Percentiles rank a stretch among this genome's conserved stretches.
Evolutionary conservation across 35 echinoderm and acorn worm species (phyloP).

Genomic region (Amphiura filiformis): DNA sequence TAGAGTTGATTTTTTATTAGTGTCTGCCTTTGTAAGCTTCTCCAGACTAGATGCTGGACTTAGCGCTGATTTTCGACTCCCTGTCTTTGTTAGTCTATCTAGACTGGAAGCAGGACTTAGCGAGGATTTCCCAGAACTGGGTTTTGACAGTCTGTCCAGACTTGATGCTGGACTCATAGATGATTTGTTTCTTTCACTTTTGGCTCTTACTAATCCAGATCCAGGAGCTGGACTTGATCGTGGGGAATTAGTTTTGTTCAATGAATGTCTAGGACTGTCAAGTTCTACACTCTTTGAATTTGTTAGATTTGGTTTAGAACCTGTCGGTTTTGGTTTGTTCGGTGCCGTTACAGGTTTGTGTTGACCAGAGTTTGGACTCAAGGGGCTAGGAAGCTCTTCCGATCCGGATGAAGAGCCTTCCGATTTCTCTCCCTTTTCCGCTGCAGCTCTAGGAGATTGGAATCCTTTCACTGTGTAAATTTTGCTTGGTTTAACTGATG

Average conservation of each 20-base stretch:
- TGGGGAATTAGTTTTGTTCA: constrained; percentile 4
- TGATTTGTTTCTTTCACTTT: constrained; percentile 17
- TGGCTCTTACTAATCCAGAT: neutral
- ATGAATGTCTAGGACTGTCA: constrained; percentile 3
- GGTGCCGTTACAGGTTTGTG: neutral
- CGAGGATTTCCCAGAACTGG: neutral
- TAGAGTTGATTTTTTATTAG: neutral
- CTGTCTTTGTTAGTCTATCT: neutral
- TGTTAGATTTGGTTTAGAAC: neutral
- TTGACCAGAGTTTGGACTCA: neutral
- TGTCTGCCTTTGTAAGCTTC: neutral
- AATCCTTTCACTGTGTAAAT: constrained; percentile 66
- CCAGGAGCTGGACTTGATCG: neutral
- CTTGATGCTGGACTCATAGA: constrained; percentile 59
- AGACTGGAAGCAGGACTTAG: neutral
- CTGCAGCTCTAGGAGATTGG: constrained; percentile 39
- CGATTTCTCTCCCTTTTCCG: constrained; percentile 46
- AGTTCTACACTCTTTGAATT: constrained; percentile 29
- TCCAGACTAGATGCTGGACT: neutral
- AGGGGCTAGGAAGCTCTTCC: constrained; percentile 69
- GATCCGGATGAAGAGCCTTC: constrained; percentile 71
- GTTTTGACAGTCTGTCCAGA: constrained; percentile 43
- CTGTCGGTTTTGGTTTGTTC: neutral
- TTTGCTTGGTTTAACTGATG: constrained; percentile 50
- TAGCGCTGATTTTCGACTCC: neutral